Conservation (phyloP, 2,797 vertebrate species). For the Poeciliopsis presidionis region DNA sequence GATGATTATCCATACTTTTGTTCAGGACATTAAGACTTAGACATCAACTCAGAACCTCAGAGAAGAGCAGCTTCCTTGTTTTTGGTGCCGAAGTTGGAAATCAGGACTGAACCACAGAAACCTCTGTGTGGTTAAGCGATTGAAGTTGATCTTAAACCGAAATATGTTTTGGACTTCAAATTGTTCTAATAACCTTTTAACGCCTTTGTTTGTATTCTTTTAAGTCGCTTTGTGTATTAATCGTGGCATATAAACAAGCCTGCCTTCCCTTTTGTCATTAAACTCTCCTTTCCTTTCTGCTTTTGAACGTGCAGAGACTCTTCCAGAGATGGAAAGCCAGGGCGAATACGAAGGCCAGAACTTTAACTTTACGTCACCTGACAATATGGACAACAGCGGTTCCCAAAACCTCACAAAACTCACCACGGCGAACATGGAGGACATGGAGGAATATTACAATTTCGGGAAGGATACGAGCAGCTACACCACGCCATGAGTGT, state of each 20-base stretch:
- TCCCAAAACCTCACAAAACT: constrained; percentile 86
- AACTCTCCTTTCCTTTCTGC: neutral
- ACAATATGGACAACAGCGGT: constrained; percentile 80
- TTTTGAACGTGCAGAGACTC: constrained; percentile 79
- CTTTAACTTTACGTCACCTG: constrained; percentile 84
- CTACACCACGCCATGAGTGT: constrained; percentile 79
- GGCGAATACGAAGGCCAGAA: constrained; percentile 93
- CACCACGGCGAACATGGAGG: constrained; percentile 84
- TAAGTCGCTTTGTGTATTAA: too few species aligned
- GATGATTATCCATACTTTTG: neutral
- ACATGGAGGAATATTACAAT: constrained; percentile 93
- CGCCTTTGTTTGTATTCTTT: neutral
- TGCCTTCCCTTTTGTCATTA: neutral
- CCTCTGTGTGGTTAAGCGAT: neutral
- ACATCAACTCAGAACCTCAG: neutral
- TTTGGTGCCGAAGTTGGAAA: neutral
- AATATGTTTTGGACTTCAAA: neutral
- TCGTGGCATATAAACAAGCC: neutral
- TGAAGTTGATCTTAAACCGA: neutral
- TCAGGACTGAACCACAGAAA: neutral
- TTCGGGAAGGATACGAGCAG: constrained; percentile 83
- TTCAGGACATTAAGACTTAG: neutral
- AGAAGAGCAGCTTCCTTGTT: neutral
- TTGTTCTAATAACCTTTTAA: neutral
- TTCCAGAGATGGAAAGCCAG: constrained; percentile 88